A percentile compares a stretch with the other conserved stretches of the same genome.
These are phyloP conservation scores for Seriola dumerili DNA, from an alignment of 2,113 vertebrate species.

Conservation along the genomic window DNA sequence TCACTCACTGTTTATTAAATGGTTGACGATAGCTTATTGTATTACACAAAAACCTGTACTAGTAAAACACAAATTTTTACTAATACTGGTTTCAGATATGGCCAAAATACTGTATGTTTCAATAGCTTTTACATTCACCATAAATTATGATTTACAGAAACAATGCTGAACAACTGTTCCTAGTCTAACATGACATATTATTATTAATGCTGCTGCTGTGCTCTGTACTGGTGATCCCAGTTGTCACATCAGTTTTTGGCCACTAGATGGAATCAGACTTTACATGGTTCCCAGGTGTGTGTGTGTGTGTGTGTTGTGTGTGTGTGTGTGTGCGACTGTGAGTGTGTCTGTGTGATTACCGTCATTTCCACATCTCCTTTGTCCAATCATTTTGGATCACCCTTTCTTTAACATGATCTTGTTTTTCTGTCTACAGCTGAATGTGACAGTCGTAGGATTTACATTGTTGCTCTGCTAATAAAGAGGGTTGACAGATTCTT, in stretches of 20 bases:
- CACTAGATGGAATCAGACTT: slow-evolving; percentile 77
- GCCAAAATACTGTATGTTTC: too few species aligned
- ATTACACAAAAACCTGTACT: too few species aligned
- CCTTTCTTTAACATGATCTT: not conserved
- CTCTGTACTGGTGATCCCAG: too few species aligned
- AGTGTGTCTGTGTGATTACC: not conserved
- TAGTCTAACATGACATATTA: not conserved
- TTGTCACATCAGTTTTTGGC: not conserved
- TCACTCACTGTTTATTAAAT: too few species aligned
- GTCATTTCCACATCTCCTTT: not conserved
- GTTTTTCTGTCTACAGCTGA: not conserved
- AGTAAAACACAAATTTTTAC: too few species aligned
- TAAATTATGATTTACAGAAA: not conserved
- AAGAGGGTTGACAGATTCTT: not conserved
- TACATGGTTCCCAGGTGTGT: not conserved
- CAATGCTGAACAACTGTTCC: not conserved
- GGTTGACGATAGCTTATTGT: too few species aligned
- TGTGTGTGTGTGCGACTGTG: not conserved
- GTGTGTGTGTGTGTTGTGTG: not conserved
- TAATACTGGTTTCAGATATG: too few species aligned
- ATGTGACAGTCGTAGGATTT: not conserved
- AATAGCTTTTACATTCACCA: not conserved
- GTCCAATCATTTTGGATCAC: not conserved
- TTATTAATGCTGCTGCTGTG: too few species aligned
- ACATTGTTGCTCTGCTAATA: not conserved